These are phyloP conservation scores for Dermatemys mawii DNA, from an alignment of 2,113 vertebrate genomes.

Conservation along the genomic window DNA sequence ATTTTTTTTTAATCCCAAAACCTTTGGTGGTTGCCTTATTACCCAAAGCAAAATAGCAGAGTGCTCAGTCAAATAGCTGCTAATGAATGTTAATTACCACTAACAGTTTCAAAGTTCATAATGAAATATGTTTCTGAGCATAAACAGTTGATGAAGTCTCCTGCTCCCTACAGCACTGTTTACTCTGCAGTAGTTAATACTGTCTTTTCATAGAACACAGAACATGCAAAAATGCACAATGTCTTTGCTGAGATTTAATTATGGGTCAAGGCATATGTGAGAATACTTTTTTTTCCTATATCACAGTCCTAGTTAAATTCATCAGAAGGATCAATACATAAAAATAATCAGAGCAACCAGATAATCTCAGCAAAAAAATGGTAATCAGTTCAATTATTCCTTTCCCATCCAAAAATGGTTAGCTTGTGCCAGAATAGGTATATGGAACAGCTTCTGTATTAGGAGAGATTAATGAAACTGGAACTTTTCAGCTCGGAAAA, in stretches of 20 bases:
- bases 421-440: background rate
- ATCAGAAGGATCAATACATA: background rate
- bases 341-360: constrained; percentile 13
- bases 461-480: too few species aligned
- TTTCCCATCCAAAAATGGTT: background rate
- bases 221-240: background rate
- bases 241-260: accelerated
- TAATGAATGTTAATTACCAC: background rate
- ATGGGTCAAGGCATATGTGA: background rate
- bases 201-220: background rate
- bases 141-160: background rate
- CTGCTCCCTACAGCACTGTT: background rate
- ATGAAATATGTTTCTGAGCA: constrained; percentile 1
- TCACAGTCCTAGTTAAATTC: background rate
- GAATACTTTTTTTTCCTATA: background rate
- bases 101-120: constrained; percentile 25
- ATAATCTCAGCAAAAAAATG: too few species aligned
- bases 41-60: background rate
- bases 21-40: background rate
- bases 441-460: too few species aligned
- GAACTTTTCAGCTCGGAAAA: too few species aligned
- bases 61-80: background rate
- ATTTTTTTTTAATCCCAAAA: background rate
- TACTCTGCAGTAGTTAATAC: background rate
- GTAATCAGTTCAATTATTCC: background rate